Percentiles rank a stretch among this genome's conserved stretches.
Conservation (phyloP, 2,797 vertebrate genomes). For the Alfaro cultratus region DNA sequence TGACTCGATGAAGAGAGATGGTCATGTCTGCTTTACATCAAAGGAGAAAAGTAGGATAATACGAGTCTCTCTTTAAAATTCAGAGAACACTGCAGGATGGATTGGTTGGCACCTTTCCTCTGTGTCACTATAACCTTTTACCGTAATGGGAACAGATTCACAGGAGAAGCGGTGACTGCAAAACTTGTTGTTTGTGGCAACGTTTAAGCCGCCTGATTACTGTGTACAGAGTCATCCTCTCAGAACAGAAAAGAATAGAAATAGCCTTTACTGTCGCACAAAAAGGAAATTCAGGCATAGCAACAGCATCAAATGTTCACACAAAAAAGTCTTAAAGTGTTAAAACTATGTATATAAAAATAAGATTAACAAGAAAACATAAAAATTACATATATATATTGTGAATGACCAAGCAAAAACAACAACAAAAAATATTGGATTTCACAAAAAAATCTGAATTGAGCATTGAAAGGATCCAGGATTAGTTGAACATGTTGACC, state of each 20-base stretch:
- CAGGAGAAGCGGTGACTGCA: background rate
- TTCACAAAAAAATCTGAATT: too few relatives aligned
- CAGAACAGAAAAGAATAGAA: background rate
- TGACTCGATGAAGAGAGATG: slow-evolving; percentile 38
- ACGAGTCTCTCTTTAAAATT: slow-evolving; percentile 31
- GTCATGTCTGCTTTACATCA: slow-evolving; percentile 30
- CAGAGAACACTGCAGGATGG: slow-evolving; percentile 16
- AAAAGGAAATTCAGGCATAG: too few relatives aligned
- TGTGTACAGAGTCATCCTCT: background rate
- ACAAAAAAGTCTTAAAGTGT: too few relatives aligned
- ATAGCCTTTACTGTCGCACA: too few relatives aligned
- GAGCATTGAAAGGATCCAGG: too few relatives aligned
- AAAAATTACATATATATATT: too few relatives aligned
- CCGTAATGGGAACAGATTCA: background rate
- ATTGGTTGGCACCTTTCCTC: slow-evolving; percentile 22
- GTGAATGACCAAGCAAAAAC: too few relatives aligned
- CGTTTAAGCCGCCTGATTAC: background rate
- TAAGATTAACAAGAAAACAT: too few relatives aligned
- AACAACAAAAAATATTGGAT: too few relatives aligned
- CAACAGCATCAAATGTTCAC: too few relatives aligned
- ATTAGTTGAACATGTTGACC: too few relatives aligned
- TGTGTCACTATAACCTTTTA: background rate
- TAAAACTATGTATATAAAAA: too few relatives aligned
- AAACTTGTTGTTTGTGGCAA: background rate
- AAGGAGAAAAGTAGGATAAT: slow-evolving; percentile 22